Evolutionary conservation across 1,140 invertebrate species (phyloP).

Genomic region (Telenomus remus): DNA sequence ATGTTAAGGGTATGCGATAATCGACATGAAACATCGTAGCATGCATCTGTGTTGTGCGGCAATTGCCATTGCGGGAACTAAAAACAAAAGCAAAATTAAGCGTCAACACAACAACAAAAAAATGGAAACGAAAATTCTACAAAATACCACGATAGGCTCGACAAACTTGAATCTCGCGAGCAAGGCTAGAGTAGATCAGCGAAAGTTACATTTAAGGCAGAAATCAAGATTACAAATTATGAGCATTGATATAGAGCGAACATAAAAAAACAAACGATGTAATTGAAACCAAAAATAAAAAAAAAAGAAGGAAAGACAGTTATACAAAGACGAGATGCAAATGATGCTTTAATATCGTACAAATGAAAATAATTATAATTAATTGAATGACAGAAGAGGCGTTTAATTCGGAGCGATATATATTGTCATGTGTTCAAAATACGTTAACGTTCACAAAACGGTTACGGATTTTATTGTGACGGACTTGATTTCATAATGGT

Average conservation of each 20-base stretch:
- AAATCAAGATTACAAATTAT: constrained; percentile 6
- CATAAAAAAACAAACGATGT: constrained; percentile 19
- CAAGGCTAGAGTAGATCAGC: constrained; percentile 72
- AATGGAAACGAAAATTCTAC: constrained; percentile 8
- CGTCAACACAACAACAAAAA: constrained; percentile 3
- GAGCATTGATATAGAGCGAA: not conserved
- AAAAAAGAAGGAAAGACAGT: constrained; percentile 35
- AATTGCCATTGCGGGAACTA: constrained; percentile 64
- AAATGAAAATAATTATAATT: constrained; percentile 60
- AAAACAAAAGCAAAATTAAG: constrained; percentile 10
- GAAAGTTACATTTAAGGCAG: constrained; percentile 47
- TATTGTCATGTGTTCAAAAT: constrained; percentile 74
- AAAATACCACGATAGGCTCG: constrained; percentile 68
- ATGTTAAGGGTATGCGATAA: constrained; percentile 58
- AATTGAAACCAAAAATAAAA: constrained; percentile 24
- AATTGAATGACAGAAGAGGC: constrained; percentile 57
- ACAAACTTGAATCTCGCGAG: constrained; percentile 71
- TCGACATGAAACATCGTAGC: constrained; percentile 55
- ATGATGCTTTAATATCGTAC: constrained; percentile 63
- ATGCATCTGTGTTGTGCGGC: constrained; percentile 61
- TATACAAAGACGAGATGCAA: constrained; percentile 56
- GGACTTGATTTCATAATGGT: constrained; percentile 70
- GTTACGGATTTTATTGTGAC: constrained; percentile 55
- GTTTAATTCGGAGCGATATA: constrained; percentile 65
- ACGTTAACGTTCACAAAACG: constrained; percentile 57